Base-by-base conservation (phyloP, 2,797 vertebrate species). In the Chaenodraco wilsoni region DNA sequence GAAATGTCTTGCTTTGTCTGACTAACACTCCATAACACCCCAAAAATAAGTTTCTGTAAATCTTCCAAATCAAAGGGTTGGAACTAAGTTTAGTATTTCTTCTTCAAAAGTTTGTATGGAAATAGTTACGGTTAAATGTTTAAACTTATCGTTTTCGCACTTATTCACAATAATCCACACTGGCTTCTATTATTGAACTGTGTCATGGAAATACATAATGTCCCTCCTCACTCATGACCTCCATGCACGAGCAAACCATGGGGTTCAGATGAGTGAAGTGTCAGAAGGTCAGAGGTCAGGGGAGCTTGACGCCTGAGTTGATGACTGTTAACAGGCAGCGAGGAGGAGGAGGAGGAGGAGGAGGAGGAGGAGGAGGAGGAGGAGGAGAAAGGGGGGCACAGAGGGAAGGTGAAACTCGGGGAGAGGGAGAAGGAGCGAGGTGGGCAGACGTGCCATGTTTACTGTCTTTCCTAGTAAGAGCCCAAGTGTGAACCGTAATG, bases 401-500 rank as follows among this genome's bases (percentile, higher is more conserved):
- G 65, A 67, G 74, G 74, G 31, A n/a, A 0, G 14, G 49, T 40
- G 59, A 50, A 81, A 74, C 46, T 17, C 57, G 41, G 68, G 13
- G 12, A 40, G 69, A 23, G 21, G 59, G 58, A 66, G 70, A 72
- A n/a, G n/a, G 58, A 60, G 68, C 5, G 7, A 80, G 61, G 33
- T 65, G 74, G 65, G 81, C 79, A 88, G 84, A 91, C 88, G 65
- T 74, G 81, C 66, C 79, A 76, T 93, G 82, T 94, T 93, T 90
- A 86, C 87, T 79, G 89, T 87, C 85, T 83, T 92, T 79, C 72
- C 84, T 91, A 77, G 91, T 90, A 87, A 89, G 91, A 91, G 91
- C 85, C 88, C 68, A 66, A 82, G 93, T 95, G 95, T 66, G 90
- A 96, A 94, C 87, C 84, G 76, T 91, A 87, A 88, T 80, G 86